A percentile compares a stretch with the other conserved stretches of the same genome.
phyloP scores from a whole-genome alignment of 1,140 invertebrate species.

The Cydia pomonella region DNA sequence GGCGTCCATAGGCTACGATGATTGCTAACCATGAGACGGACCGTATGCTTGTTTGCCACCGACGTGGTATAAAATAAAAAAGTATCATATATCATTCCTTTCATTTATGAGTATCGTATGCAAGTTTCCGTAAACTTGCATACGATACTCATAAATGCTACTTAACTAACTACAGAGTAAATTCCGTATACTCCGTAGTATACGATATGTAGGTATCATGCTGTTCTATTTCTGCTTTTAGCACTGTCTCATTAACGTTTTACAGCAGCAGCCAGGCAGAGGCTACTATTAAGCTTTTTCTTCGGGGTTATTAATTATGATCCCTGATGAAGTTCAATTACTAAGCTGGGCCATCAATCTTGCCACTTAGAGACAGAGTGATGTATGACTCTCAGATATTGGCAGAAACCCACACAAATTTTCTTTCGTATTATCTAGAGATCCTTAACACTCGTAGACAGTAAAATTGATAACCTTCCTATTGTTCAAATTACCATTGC shows the following conservation, averaged over 20 bases:
- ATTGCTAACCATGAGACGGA: no score
- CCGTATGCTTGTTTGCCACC: no score
- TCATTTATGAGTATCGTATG: no score
- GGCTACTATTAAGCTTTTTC: slow-evolving; percentile 40
- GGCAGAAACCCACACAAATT: slow-evolving; percentile 44
- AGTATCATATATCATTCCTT: no score
- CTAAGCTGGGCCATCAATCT: slow-evolving; percentile 56
- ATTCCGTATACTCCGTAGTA: no score
- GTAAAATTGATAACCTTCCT: slow-evolving; percentile 25
- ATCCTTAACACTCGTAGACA: slow-evolving; percentile 49
- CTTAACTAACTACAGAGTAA: no score
- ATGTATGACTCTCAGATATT: slow-evolving; percentile 51
- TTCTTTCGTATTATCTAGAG: slow-evolving; percentile 31
- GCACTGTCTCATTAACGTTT: slow-evolving; percentile 17
- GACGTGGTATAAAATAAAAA: no score
- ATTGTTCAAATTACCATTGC: neutral
- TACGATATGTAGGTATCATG: no score
- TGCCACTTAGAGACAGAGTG: slow-evolving; percentile 44
- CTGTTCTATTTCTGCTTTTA: no score
- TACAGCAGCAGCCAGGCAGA: neutral
- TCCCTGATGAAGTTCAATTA: slow-evolving; percentile 60
- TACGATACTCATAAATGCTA: no score
- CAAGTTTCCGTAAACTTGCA: no score
- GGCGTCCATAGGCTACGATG: no score
- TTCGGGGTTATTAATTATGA: slow-evolving; percentile 44